phyloP scores from a whole-genome alignment of 2,797 vertebrate genomes.

The Numenius phaeopus region DNA sequence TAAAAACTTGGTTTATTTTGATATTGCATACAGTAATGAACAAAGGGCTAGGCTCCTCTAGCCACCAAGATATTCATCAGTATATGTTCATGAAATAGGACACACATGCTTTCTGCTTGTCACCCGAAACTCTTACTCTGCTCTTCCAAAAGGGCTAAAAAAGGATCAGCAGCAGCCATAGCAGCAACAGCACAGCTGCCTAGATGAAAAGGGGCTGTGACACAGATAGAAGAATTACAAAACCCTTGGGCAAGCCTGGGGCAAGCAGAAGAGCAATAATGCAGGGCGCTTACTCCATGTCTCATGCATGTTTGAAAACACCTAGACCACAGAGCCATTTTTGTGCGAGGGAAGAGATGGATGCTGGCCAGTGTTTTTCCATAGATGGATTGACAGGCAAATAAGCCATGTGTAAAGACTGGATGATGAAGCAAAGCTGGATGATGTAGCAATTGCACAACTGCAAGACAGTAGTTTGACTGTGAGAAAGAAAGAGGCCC shows the following conservation, averaged over 20 bases:
- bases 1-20: background rate
- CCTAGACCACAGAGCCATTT: slow-evolving; percentile 16
- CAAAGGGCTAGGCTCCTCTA: background rate
- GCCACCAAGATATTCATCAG: background rate
- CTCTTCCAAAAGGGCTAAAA: background rate
- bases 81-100: background rate
- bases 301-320: slow-evolving; percentile 4
- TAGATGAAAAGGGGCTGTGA: background rate
- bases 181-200: background rate
- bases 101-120: background rate
- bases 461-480: background rate
- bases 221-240: background rate
- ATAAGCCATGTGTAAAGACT: background rate
- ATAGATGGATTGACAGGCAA: slow-evolving; percentile 10
- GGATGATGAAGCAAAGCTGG: slow-evolving; percentile 37
- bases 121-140: background rate
- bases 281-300: background rate
- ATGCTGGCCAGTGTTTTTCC: slow-evolving; percentile 10
- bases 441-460: slow-evolving; percentile 33
- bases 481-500: slow-evolving; percentile 30
- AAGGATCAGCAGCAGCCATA: background rate
- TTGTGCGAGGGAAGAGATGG: background rate
- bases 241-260: background rate
- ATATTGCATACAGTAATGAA: background rate
- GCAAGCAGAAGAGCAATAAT: background rate